Evolutionary conservation across 2,113 vertebrate species (phyloP).

Genomic region (Odocoileus virginianus): DNA sequence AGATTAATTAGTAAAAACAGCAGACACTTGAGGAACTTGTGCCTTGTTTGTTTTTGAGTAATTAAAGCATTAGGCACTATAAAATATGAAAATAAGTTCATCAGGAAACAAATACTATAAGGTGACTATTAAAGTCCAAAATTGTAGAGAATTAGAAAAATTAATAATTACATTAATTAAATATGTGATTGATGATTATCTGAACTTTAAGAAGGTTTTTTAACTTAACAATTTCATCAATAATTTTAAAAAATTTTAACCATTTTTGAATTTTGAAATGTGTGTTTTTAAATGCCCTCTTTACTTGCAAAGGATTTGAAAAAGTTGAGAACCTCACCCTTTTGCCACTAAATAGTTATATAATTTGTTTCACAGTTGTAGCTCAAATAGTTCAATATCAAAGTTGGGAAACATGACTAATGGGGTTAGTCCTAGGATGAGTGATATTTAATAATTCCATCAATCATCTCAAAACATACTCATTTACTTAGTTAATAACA

Average conservation of each 20-base stretch:
- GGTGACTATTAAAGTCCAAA: background rate
- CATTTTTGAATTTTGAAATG: background rate
- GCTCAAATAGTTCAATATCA: slow-evolving; percentile 53
- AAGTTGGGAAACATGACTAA: slow-evolving; percentile 64
- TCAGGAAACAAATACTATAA: background rate
- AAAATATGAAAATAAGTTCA: slow-evolving; percentile 11
- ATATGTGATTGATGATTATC: background rate
- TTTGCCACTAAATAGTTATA: slow-evolving; percentile 21
- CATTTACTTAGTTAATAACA: slow-evolving; percentile 73
- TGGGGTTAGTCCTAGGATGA: slow-evolving; percentile 63
- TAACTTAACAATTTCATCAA: background rate
- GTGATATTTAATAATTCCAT: slow-evolving; percentile 71
- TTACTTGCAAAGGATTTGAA: background rate
- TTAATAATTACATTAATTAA: background rate
- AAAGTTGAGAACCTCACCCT: background rate
- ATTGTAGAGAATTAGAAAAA: background rate
- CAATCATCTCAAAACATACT: slow-evolving; percentile 72
- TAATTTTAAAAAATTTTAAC: background rate
- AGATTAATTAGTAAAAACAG: background rate
- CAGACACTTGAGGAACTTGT: background rate
- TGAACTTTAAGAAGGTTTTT: background rate
- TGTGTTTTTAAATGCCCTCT: background rate
- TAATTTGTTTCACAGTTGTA: slow-evolving; percentile 55
- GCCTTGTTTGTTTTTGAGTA: background rate
- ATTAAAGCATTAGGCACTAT: background rate